Evolutionary conservation across 2,113 vertebrate species (phyloP).

Genomic region (Microcebus murinus): DNA sequence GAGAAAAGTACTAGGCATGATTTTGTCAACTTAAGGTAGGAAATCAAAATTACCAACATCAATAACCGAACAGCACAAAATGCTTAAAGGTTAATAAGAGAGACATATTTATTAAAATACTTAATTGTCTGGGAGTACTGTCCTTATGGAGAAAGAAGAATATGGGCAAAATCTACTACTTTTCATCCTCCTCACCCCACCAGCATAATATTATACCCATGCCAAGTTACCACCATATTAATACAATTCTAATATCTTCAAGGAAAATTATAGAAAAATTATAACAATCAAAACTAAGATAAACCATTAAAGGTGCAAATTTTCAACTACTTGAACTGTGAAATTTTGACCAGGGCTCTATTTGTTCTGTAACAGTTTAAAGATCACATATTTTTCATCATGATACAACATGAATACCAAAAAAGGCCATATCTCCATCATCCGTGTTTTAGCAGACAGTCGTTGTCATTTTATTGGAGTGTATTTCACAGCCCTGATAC

Average conservation of each 20-base stretch:
- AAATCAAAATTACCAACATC: not conserved
- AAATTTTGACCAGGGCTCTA: not conserved
- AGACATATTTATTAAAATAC: not conserved
- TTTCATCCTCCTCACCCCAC: not conserved
- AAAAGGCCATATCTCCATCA: not conserved
- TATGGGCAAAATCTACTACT: not conserved
- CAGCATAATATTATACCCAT: not conserved
- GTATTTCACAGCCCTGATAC: not conserved
- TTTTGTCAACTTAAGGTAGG: not conserved
- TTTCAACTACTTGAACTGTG: not conserved
- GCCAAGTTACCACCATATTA: not conserved
- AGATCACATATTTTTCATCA: not conserved
- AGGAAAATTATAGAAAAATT: not conserved
- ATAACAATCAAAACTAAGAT: not conserved
- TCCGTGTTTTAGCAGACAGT: not conserved
- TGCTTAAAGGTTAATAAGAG: not conserved
- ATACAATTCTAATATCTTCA: not conserved
- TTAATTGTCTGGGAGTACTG: not conserved
- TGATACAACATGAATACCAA: not conserved
- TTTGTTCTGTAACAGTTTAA: not conserved
- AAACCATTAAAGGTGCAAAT: not conserved
- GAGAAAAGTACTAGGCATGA: not conserved
- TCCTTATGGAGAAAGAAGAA: not conserved
- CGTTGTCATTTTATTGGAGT: not conserved
- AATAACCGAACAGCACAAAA: not conserved